Evolutionary conservation across 2,113 vertebrate species (phyloP).

Genomic region (Danionella cerebrum): DNA sequence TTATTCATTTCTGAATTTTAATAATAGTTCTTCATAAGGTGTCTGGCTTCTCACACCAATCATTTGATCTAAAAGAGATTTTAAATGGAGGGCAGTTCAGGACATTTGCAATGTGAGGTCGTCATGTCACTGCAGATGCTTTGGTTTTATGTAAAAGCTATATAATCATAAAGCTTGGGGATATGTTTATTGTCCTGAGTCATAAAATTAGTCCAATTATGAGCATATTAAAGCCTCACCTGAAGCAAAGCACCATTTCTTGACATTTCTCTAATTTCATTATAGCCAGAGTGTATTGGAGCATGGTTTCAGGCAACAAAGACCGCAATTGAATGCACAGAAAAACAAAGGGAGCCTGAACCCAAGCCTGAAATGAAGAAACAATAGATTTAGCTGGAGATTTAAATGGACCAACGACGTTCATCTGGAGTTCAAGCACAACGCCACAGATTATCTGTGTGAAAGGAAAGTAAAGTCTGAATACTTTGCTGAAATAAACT

Average conservation of each 20-base stretch:
- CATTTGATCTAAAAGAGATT: background rate
- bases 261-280: conserved; percentile 20
- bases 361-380: too few species aligned
- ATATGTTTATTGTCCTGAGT: background rate
- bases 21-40: too few species aligned
- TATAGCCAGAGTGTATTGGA: background rate
- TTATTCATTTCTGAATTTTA: too few species aligned
- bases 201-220: background rate
- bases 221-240: conserved; percentile 11
- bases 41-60: background rate
- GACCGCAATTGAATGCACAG: too few species aligned
- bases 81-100: background rate
- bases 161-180: background rate
- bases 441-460: too few species aligned
- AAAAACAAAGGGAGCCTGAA: too few species aligned
- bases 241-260: conserved; percentile 8
- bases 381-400: too few species aligned
- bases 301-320: background rate
- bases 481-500: too few species aligned
- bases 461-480: too few species aligned
- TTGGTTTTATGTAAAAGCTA: background rate
- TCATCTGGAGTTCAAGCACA: too few species aligned
- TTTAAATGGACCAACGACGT: too few species aligned
- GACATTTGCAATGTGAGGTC: background rate
- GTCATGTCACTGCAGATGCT: background rate